Percentiles rank a stretch among this genome's conserved stretches.
Evolutionary conservation across 2,797 vertebrate species (phyloP).

Genomic region (Centroberyx gerrardi): DNA sequence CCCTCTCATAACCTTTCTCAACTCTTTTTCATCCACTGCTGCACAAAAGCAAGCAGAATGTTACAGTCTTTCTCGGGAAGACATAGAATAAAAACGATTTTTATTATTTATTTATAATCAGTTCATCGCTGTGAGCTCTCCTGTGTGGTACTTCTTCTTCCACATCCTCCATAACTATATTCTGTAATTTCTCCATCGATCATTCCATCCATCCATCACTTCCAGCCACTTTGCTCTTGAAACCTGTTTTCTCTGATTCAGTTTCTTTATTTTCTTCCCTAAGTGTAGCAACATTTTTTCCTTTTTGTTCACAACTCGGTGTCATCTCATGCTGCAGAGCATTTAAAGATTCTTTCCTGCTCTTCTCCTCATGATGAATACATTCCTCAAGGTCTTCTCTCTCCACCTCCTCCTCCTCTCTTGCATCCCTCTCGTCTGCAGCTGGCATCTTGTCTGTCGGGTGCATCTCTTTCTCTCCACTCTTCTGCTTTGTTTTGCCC

Average conservation of each 20-base stretch:
- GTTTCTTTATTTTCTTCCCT: background rate
- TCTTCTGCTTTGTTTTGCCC: constrained; percentile 31
- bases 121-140: background rate
- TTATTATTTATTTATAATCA: background rate
- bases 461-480: constrained; percentile 17
- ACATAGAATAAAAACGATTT: constrained; percentile 18
- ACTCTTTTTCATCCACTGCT: background rate
- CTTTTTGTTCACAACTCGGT: background rate
- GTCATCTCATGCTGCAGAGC: background rate
- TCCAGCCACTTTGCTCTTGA: background rate
- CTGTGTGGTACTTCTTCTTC: background rate
- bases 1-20: constrained; percentile 4
- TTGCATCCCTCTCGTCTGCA: constrained; percentile 21
- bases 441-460: constrained; percentile 8
- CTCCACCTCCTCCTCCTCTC: background rate
- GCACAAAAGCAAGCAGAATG: background rate
- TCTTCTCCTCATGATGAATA: constrained; percentile 17
- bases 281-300: background rate
- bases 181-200: background rate
- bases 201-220: background rate
- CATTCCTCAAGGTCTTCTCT: constrained; percentile 45
- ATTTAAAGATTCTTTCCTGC: constrained; percentile 3
- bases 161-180: background rate
- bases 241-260: background rate
- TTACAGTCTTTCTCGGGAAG: constrained; percentile 11